Conservation (phyloP, 2,888 invertebrate genomes). For the Hydraecia micacea region DNA sequence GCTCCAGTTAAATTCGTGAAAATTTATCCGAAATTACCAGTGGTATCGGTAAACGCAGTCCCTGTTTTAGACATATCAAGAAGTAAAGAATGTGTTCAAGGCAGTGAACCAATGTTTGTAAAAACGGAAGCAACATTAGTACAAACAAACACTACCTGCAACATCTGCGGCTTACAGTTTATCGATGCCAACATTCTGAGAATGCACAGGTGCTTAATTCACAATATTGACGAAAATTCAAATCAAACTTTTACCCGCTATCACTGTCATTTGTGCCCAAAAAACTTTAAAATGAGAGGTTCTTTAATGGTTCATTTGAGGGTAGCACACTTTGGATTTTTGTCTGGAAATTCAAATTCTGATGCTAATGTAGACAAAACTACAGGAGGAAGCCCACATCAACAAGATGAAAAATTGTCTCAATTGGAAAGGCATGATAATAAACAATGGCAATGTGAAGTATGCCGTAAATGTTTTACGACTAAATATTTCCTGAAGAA, state of each 20-base stretch:
- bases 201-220: constrained; percentile 94
- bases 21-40: constrained; percentile 87
- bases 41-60: constrained; percentile 81
- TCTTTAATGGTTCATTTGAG: constrained; percentile 95
- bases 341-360: constrained; percentile 72
- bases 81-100: constrained; percentile 71
- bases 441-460: constrained; percentile 96
- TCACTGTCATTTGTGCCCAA: constrained; percentile 94
- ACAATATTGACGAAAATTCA: constrained; percentile 85
- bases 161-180: constrained; percentile 93
- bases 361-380: constrained; percentile 63
- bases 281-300: constrained; percentile 95
- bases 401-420: constrained; percentile 70
- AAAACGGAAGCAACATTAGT: constrained; percentile 76
- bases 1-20: constrained; percentile 85
- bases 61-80: constrained; percentile 81
- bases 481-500: constrained; percentile 97
- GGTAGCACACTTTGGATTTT: constrained; percentile 93
- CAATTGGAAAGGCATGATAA: constrained; percentile 88
- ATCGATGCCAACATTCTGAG: constrained; percentile 92
- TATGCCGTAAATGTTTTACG: constrained; percentile 95
- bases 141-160: constrained; percentile 87
- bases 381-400: constrained; percentile 61
- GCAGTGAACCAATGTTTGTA: constrained; percentile 72
- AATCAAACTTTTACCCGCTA: constrained; percentile 86